Evolutionary conservation across 2,113 vertebrate species (phyloP).

Genomic region (Barbus barbus): DNA sequence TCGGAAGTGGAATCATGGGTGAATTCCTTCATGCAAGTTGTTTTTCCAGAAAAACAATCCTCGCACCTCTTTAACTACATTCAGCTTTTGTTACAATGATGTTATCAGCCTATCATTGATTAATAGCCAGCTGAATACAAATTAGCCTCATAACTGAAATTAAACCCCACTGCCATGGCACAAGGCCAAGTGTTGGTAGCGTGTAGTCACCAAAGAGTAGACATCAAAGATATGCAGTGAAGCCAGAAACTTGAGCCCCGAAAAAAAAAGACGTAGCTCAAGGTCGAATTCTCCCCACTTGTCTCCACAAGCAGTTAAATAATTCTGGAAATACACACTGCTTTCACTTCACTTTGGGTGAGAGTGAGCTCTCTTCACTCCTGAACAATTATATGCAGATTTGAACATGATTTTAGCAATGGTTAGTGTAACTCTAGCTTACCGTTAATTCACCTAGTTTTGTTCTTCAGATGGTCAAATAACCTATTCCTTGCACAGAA

Average conservation of each 20-base stretch:
- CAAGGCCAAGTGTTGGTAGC: constrained; percentile 25
- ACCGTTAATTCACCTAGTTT: not conserved
- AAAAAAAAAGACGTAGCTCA: constrained; percentile 45
- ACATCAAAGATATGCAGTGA: constrained; percentile 57
- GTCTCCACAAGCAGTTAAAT: constrained; percentile 72
- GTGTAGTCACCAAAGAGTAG: constrained; percentile 49
- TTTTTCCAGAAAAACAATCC: not conserved
- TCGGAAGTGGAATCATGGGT: not conserved
- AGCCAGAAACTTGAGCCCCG: constrained; percentile 67
- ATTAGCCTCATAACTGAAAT: constrained; percentile 46
- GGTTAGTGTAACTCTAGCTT: not conserved
- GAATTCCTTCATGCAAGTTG: not conserved
- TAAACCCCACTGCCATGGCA: constrained; percentile 27
- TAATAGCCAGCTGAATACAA: constrained; percentile 29
- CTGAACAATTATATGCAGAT: not conserved
- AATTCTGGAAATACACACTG: constrained; percentile 68
- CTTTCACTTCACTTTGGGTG: constrained; percentile 59
- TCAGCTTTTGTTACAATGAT: not conserved
- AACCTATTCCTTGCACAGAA: not conserved
- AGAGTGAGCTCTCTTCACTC: no score
- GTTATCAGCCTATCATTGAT: not conserved
- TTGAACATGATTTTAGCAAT: not conserved
- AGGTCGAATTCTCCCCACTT: constrained; percentile 70
- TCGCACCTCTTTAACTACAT: not conserved
- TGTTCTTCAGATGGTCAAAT: not conserved